Evolutionary conservation across 2,113 vertebrate genomes (phyloP).

Genomic region (Electrona antarctica): DNA sequence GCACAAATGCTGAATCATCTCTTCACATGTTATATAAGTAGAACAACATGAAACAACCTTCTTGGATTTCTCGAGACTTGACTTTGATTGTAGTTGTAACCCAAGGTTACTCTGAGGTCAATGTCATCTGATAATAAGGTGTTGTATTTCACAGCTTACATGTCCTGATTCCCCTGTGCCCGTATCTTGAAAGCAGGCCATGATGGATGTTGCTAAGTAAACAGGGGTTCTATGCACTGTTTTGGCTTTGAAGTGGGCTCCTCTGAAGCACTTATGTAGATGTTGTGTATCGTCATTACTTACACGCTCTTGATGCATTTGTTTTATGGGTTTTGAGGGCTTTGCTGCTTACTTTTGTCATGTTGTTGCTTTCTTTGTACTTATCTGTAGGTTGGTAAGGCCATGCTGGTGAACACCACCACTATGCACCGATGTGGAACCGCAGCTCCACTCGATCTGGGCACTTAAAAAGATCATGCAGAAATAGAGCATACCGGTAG

Average conservation of each 20-base stretch:
- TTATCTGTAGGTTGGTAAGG: constrained; percentile 29
- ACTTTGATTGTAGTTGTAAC: neutral
- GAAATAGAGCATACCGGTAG: neutral
- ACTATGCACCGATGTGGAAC: constrained; percentile 23
- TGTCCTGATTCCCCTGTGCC: neutral
- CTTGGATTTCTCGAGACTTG: neutral
- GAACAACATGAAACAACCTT: neutral
- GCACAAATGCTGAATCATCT: neutral
- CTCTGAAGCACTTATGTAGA: neutral
- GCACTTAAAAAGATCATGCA: constrained; percentile 16
- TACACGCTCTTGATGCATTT: constrained; percentile 25
- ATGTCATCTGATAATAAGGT: neutral
- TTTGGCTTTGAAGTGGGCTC: neutral
- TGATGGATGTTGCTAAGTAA: neutral
- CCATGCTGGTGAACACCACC: constrained; percentile 13
- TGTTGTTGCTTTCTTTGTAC: constrained; percentile 32
- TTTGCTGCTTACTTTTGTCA: constrained; percentile 19
- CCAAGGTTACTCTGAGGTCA: neutral
- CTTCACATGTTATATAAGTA: neutral
- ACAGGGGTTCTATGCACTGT: neutral
- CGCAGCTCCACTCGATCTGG: constrained; percentile 42
- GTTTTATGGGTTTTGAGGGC: constrained; percentile 35
- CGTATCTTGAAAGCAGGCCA: neutral
- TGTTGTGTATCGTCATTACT: constrained; percentile 5
- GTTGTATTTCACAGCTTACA: neutral